These are phyloP conservation scores for Helicoverpa assulta DNA, from an alignment of 2,888 invertebrate species.

Conservation along the genomic window DNA sequence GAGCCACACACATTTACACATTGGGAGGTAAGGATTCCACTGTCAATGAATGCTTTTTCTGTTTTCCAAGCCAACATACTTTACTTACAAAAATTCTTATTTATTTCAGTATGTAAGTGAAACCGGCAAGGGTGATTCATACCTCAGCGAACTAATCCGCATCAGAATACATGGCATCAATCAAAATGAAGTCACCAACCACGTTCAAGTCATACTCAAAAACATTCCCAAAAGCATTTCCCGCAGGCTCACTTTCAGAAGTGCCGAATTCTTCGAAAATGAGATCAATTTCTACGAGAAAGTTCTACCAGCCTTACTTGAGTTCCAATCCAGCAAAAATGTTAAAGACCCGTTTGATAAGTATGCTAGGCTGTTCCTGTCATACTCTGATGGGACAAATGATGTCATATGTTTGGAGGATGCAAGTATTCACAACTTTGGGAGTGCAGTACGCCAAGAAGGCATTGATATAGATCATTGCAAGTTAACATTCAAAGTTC, in stretches of 20 bases:
- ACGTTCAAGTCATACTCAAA: slow-evolving; percentile 91
- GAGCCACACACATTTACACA: slow-evolving; percentile 76
- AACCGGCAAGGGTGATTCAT: slow-evolving; percentile 92
- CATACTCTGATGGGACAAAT: slow-evolving; percentile 86
- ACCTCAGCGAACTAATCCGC: slow-evolving; percentile 91
- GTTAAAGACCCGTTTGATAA: slow-evolving; percentile 87
- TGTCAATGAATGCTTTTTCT: not conserved
- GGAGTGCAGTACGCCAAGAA: slow-evolving; percentile 83
- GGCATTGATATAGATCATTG: slow-evolving; percentile 89
- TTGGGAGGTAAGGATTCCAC: slow-evolving; percentile 79
- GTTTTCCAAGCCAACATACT: no score
- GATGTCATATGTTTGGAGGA: slow-evolving; percentile 91
- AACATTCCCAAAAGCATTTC: slow-evolving; percentile 91
- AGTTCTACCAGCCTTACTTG: slow-evolving; percentile 84
- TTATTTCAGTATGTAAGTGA: slow-evolving; percentile 80
- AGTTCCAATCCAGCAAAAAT: slow-evolving; percentile 81
- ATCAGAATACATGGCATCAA: slow-evolving; percentile 89
- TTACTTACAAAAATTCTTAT: not conserved
- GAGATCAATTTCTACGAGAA: slow-evolving; percentile 92
- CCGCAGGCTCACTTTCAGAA: slow-evolving; percentile 91
- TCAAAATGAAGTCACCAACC: slow-evolving; percentile 65
- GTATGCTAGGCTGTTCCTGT: slow-evolving; percentile 84
- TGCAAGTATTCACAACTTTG: slow-evolving; percentile 83
- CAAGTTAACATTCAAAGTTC: slow-evolving; percentile 83
- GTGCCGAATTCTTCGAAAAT: slow-evolving; percentile 92